These are phyloP conservation scores for Ceratosolen solmsi DNA, from an alignment of 1,140 invertebrate genomes.

Conservation along the genomic window DNA sequence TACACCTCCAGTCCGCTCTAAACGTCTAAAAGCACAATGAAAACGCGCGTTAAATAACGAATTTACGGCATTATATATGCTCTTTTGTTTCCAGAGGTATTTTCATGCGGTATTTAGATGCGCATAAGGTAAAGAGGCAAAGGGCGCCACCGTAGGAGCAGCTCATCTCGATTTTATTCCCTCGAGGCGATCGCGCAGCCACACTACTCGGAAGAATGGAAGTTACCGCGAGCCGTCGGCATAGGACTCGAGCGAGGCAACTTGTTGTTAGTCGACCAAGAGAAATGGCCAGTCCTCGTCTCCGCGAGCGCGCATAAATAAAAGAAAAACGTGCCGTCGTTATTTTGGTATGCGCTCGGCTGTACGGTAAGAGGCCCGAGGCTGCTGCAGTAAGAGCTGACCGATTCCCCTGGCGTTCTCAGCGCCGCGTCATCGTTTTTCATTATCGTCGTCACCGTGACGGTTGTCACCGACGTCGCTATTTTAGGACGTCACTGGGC, in stretches of 20 bases:
- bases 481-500: slow-evolving; percentile 11
- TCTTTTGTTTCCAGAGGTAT: background rate
- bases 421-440: slow-evolving; percentile 37
- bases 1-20: no score
- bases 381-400: background rate
- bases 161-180: background rate
- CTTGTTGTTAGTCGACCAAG: no score
- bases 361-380: no score
- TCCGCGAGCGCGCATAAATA: background rate
- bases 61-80: no score
- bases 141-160: background rate
- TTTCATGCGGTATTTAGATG: background rate
- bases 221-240: no score
- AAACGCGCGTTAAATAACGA: no score
- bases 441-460: no score
- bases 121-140: background rate
- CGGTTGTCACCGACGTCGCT: background rate
- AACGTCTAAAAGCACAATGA: no score
- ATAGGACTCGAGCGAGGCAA: no score
- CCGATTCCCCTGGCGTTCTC: slow-evolving; percentile 17
- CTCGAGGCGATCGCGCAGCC: no score
- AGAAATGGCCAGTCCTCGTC: no score
- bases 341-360: slow-evolving; percentile 23
- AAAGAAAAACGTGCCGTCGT: slow-evolving; percentile 28
- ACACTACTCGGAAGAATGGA: no score